Conservation (phyloP, 2,797 vertebrate species). For the Eupleurogrammus muticus region DNA sequence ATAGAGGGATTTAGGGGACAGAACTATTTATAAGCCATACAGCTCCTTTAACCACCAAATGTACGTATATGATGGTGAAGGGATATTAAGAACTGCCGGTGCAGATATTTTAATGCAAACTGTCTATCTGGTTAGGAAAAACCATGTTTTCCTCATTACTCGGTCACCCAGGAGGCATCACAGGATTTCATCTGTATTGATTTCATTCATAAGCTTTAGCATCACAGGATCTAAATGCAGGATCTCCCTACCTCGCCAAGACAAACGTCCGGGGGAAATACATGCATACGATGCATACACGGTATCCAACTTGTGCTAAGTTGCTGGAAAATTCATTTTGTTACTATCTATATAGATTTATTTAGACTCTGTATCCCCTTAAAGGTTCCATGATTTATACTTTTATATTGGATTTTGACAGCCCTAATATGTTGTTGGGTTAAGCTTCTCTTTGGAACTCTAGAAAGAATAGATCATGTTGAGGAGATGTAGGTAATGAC, state of each 20-base stretch:
- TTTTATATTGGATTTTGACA: too few relatives aligned
- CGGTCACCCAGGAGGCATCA: slow-evolving; percentile 17
- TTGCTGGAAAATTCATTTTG: slow-evolving; percentile 42
- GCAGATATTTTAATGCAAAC: slow-evolving; percentile 24
- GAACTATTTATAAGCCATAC: slow-evolving; percentile 51
- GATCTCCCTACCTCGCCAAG: slow-evolving; percentile 67
- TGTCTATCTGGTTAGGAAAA: slow-evolving; percentile 27
- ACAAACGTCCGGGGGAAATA: slow-evolving; percentile 56
- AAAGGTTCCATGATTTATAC: too few relatives aligned
- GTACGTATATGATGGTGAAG: slow-evolving; percentile 27
- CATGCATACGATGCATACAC: slow-evolving; percentile 26
- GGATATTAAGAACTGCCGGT: slow-evolving; percentile 36
- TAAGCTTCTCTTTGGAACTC: too few relatives aligned
- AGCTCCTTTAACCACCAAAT: slow-evolving; percentile 35
- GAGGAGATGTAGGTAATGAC: too few relatives aligned
- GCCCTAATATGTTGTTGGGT: too few relatives aligned
- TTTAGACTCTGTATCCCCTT: slow-evolving; percentile 27
- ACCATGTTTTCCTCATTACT: slow-evolving; percentile 47
- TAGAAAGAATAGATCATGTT: too few relatives aligned
- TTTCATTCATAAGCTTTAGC: slow-evolving; percentile 44
- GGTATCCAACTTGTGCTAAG: slow-evolving; percentile 46
- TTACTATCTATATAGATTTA: slow-evolving; percentile 33
- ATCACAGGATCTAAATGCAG: slow-evolving; percentile 50
- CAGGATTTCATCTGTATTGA: slow-evolving; percentile 32
- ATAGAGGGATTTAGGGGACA: slow-evolving; percentile 30